phyloP scores from a whole-genome alignment of 2,888 invertebrate genomes.

The Glaucopsyche alexis region DNA sequence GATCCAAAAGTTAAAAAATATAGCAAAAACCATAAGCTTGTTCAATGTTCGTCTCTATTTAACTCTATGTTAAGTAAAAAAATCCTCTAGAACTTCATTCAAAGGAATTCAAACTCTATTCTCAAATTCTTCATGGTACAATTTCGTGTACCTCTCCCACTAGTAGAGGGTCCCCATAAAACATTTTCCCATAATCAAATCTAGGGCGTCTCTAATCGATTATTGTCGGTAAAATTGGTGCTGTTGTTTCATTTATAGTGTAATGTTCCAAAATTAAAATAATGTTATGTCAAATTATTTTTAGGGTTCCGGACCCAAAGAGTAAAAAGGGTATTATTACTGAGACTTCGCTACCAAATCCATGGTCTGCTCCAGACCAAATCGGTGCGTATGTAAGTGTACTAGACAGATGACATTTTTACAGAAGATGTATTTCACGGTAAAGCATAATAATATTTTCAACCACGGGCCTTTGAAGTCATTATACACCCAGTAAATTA shows the following conservation, averaged over 20 bases:
- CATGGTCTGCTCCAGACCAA: no score
- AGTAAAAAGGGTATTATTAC: no score
- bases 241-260: slow-evolving; percentile 21
- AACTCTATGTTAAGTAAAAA: not conserved
- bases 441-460: not conserved
- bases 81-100: slow-evolving; percentile 1
- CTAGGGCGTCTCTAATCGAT: slow-evolving; percentile 42
- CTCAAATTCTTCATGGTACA: not conserved
- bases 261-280: slow-evolving; percentile 2
- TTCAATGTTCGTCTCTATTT: not conserved
- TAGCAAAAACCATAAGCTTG: not conserved
- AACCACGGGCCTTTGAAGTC: not conserved
- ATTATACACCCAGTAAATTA: not conserved
- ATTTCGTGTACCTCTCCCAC: not conserved
- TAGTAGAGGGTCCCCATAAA: slow-evolving; percentile 31
- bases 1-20: not conserved
- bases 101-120: slow-evolving; percentile 15
- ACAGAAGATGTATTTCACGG: no score
- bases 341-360: no score
- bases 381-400: no score
- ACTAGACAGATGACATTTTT: no score
- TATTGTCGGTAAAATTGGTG: slow-evolving; percentile 36
- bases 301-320: no score
- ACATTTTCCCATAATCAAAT: slow-evolving; percentile 44
- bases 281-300: slow-evolving; percentile 1